Evolutionary conservation across 2,888 invertebrate species (phyloP).

Genomic region (Pristionchus japonicus): DNA sequence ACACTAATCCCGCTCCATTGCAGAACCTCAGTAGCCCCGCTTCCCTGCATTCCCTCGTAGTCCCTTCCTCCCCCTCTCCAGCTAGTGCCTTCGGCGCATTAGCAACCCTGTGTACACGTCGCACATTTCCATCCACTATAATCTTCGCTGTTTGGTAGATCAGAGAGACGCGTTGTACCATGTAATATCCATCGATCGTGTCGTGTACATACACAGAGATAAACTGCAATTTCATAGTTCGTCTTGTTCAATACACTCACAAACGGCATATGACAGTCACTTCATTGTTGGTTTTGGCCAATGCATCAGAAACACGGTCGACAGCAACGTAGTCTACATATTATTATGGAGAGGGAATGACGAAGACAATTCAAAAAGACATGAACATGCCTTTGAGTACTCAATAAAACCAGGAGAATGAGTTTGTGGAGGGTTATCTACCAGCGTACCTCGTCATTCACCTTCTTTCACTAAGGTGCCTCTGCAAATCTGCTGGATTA

Average conservation of each 20-base stretch:
- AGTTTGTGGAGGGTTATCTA: too few species aligned
- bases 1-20: too few species aligned
- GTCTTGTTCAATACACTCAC: too few species aligned
- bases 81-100: conserved; percentile 29
- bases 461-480: neutral
- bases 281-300: neutral
- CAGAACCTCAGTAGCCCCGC: neutral
- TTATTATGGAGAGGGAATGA: neutral
- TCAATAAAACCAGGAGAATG: too few species aligned
- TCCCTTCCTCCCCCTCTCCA: neutral
- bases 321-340: neutral
- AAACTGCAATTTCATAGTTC: neutral
- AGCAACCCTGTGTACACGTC: neutral
- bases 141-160: conserved; percentile 25
- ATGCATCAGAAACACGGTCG: neutral
- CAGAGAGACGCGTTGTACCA: neutral
- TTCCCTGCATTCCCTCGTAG: neutral
- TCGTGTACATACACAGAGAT: neutral
- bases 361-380: neutral
- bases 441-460: too few species aligned
- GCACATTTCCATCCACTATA: neutral
- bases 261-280: too few species aligned
- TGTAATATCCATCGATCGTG: conserved; percentile 16
- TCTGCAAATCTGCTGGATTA: neutral
- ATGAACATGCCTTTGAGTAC: neutral